Evolutionary conservation across 2,888 invertebrate species (phyloP), one percentile per base, ranked within the genome.

Genomic region (Platycnemis pennipes): DNA sequence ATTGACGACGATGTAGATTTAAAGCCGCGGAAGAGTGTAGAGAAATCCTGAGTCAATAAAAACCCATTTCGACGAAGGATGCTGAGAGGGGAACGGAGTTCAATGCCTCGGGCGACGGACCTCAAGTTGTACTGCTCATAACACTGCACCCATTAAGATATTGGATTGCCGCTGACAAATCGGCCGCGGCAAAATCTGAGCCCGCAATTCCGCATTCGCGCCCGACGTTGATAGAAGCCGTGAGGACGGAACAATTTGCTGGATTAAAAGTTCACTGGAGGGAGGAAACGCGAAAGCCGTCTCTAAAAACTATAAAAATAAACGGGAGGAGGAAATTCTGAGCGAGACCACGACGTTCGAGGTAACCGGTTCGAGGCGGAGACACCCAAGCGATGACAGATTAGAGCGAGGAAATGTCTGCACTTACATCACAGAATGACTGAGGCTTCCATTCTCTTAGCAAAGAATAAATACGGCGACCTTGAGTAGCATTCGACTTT

Each of bases 381-480:
- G 77, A 77, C 13, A 77, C 2, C 77, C 31, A 77, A 77, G 37
- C 31, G 77, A 77, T 77, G 77, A 77, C 37, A 77, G 77, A 77
- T 77, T 37, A 31, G 37, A 77, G 77, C 31, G 77, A 77, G 31
- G 37, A 77, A 77, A 77, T 37, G 37, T 77, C 37, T 11, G 16
- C 77, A 77, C 37, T 77, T 77, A 77, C 77, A 77, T 77, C 77
- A 31, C 77, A 77, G 77, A 37, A 26, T 77, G 69, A 77, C 31
- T 77, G 26, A 77, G 16, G 77, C 37, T 13, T 77, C 11, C 31
- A 77, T 77, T 77, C 77, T 77, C 31, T 37, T 26, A 11, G 1
- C 77, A 37, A 77, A 8, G 77, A 37, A 77, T 77, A 37, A 77
- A 77, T 37, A 37, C 77, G 37, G 77, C 11, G 77, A 77, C 77